Conservation (phyloP, 2,888 invertebrate genomes). For the Tachina fera region DNA sequence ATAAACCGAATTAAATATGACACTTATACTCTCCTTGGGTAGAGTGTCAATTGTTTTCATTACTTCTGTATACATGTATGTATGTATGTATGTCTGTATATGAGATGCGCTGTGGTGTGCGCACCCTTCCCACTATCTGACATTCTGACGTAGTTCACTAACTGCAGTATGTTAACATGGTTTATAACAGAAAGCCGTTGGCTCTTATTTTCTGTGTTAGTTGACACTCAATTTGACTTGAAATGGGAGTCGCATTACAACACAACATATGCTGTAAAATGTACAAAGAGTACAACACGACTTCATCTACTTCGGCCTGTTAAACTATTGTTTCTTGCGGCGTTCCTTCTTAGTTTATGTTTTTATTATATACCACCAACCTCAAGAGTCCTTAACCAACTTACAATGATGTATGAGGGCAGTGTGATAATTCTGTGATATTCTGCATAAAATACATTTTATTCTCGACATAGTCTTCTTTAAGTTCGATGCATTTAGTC, state of each 20-base stretch:
- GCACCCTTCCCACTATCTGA: slow-evolving; percentile 5
- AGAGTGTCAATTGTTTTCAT: slow-evolving; percentile 62
- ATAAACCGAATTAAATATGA: slow-evolving; percentile 81
- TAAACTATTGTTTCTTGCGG: slow-evolving; percentile 7
- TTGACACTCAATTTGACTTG: slow-evolving; percentile 82
- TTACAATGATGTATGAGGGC: not conserved
- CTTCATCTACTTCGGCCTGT: slow-evolving; percentile 28
- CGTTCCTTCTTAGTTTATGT: not conserved
- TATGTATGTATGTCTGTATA: too few relatives aligned
- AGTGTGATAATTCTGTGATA: too few relatives aligned
- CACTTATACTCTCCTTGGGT: slow-evolving; percentile 73
- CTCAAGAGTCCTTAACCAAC: slow-evolving; percentile 79
- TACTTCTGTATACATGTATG: not conserved
- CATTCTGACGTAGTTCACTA: not conserved
- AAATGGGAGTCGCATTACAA: slow-evolving; percentile 64
- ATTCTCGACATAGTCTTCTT: too few relatives aligned
- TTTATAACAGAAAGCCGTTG: slow-evolving; percentile 50
- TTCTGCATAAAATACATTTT: too few relatives aligned
- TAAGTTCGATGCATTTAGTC: too few relatives aligned
- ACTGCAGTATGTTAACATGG: slow-evolving; percentile 50
- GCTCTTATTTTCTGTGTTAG: slow-evolving; percentile 76
- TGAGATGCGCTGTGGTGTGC: slow-evolving; percentile 18
- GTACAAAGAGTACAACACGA: slow-evolving; percentile 24
- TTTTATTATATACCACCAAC: slow-evolving; percentile 54
- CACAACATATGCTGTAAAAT: slow-evolving; percentile 58